Evolutionary conservation across 2,888 invertebrate species (phyloP).

Genomic region (Scaptomyza tumidula): DNA sequence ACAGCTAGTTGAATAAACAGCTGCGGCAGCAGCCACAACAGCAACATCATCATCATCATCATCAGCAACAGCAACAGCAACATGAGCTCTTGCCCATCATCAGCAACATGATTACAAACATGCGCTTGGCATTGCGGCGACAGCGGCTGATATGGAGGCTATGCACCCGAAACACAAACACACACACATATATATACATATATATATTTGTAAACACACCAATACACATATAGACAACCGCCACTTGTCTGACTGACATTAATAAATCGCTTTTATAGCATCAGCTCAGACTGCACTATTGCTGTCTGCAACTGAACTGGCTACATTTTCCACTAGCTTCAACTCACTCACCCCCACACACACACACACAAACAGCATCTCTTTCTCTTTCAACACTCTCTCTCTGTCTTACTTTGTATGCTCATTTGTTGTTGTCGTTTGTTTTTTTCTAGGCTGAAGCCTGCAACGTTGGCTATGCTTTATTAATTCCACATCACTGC

Average conservation of each 20-base stretch:
- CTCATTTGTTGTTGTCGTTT: conserved; percentile 31
- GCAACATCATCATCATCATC: conserved; percentile 23
- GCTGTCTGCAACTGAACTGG: conserved; percentile 48
- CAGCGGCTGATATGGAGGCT: conserved; percentile 24
- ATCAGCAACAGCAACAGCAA: conserved; percentile 48
- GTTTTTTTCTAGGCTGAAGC: conserved; percentile 56
- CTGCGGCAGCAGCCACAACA: conserved; percentile 39
- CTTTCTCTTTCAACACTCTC: conserved; percentile 6
- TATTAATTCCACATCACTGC: conserved; percentile 73
- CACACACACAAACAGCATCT: conserved; percentile 6
- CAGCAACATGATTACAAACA: conserved; percentile 73
- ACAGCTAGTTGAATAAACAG: conserved; percentile 47
- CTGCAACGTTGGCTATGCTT: conserved; percentile 51
- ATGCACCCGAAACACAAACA: conserved; percentile 37
- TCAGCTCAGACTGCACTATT: conserved; percentile 47
- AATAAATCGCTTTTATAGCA: conserved; percentile 78
- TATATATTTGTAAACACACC: background rate
- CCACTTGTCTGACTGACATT: conserved; percentile 77
- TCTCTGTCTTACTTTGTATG: conserved; percentile 8
- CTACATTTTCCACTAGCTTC: conserved; percentile 31
- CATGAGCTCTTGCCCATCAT: conserved; percentile 65
- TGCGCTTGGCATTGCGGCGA: conserved; percentile 48
- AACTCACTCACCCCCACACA: too few species aligned
- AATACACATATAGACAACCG: conserved; percentile 29
- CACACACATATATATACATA: background rate